Evolutionary conservation across 2,888 invertebrate genomes (phyloP).

Genomic region (Xestia xanthographa): DNA sequence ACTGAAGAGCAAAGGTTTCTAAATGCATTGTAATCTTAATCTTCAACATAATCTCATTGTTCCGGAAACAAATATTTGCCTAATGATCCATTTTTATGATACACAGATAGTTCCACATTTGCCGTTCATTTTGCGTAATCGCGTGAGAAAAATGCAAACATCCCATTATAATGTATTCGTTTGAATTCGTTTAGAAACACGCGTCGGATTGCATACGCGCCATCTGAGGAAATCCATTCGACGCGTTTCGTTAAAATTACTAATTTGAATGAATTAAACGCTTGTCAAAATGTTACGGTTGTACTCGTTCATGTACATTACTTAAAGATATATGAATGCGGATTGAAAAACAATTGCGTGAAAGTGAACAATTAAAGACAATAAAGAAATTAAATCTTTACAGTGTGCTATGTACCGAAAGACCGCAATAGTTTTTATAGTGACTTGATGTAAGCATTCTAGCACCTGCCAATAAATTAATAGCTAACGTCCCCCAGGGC

Average conservation of each 20-base stretch:
- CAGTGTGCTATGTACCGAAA: background rate
- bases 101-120: slow-evolving; percentile 49
- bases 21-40: slow-evolving; percentile 15
- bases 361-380: slow-evolving; percentile 1
- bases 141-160: slow-evolving; percentile 73
- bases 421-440: background rate
- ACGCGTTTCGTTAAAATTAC: slow-evolving; percentile 19
- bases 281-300: slow-evolving; percentile 21
- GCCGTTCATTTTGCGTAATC: slow-evolving; percentile 66
- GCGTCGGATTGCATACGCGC: slow-evolving; percentile 15
- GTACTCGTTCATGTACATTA: background rate
- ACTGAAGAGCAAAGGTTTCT: background rate
- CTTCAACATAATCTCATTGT: slow-evolving; percentile 29
- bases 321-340: background rate
- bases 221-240: slow-evolving; percentile 41
- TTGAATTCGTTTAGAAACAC: slow-evolving; percentile 42
- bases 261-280: slow-evolving; percentile 12
- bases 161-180: slow-evolving; percentile 43
- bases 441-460: background rate
- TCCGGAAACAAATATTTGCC: slow-evolving; percentile 46
- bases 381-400: background rate
- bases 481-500: slow-evolving; percentile 26
- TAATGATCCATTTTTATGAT: slow-evolving; percentile 54
- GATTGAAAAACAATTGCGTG: slow-evolving; percentile 13
- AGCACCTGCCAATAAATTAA: slow-evolving; percentile 14